Evolutionary conservation across 2,888 invertebrate genomes (phyloP).

Genomic region (Lasioglossum leucozonium): DNA sequence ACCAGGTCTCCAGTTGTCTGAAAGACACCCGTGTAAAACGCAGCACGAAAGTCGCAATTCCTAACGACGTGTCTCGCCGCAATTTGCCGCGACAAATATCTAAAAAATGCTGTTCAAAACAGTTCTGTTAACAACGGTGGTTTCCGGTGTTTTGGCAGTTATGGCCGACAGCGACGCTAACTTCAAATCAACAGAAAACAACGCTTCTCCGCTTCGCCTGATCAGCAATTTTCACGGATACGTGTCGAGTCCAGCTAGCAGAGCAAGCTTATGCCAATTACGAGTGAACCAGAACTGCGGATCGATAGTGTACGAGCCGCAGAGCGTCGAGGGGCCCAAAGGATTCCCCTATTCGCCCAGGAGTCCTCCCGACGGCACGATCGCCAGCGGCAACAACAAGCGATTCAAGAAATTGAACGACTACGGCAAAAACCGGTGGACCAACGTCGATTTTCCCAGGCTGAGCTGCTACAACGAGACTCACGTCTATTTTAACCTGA

Average conservation of each 20-base stretch:
- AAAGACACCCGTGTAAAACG: neutral
- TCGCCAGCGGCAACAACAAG: conserved; percentile 26
- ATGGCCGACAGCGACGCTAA: neutral
- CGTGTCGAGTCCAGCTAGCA: conserved; percentile 11
- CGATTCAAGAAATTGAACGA: conserved; percentile 14
- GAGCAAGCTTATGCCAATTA: conserved; percentile 23
- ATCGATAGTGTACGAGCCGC: conserved; percentile 24
- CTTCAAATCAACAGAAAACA: too few species aligned
- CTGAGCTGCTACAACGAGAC: conserved; percentile 10
- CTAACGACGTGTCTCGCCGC: neutral
- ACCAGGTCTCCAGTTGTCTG: neutral
- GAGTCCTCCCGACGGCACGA: conserved; percentile 41
- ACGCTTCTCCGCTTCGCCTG: too few species aligned
- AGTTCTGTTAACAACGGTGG: neutral
- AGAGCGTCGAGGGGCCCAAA: conserved; percentile 37
- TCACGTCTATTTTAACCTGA: conserved; percentile 17
- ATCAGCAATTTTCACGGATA: conserved; percentile 21
- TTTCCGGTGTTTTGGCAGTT: neutral
- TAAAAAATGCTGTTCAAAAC: neutral
- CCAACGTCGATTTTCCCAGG: conserved; percentile 1
- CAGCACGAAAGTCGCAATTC: neutral
- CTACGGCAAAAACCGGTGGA: conserved; percentile 33
- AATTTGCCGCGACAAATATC: neutral
- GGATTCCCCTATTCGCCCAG: neutral
- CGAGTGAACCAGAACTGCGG: conserved; percentile 30